phyloP scores from a whole-genome alignment of 2,888 invertebrate genomes.

The Euplagia quadripunctaria region DNA sequence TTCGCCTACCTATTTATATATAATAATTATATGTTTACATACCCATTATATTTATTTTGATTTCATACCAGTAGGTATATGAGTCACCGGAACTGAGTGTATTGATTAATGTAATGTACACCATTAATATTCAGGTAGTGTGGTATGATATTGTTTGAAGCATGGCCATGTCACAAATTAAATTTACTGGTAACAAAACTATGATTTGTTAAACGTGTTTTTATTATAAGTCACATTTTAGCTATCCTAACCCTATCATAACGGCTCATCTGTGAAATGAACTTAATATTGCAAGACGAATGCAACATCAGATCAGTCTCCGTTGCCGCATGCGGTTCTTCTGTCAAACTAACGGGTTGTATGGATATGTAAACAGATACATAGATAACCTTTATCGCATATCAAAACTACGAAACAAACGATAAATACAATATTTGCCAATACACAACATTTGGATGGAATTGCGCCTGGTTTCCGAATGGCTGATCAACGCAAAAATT shows the following conservation, averaged over 20 bases:
- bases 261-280: too few species aligned
- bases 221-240: not conserved
- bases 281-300: too few species aligned
- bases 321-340: not conserved
- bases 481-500: too few species aligned
- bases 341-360: not conserved
- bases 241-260: not conserved
- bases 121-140: conserved; percentile 2
- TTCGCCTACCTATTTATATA: too few species aligned
- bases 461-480: too few species aligned
- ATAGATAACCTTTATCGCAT: too few species aligned
- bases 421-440: too few species aligned
- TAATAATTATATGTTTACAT: too few species aligned
- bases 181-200: not conserved
- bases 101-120: conserved; percentile 1
- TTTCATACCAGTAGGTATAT: not conserved
- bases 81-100: conserved; percentile 1
- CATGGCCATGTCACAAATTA: not conserved
- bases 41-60: not conserved
- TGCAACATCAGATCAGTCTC: too few species aligned
- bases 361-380: too few species aligned
- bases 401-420: too few species aligned
- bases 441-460: too few species aligned
- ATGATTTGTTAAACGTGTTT: not conserved
- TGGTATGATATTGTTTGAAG: not conserved